phyloP scores from a whole-genome alignment of 2,113 vertebrate species.

The Asarcornis scutulata region DNA sequence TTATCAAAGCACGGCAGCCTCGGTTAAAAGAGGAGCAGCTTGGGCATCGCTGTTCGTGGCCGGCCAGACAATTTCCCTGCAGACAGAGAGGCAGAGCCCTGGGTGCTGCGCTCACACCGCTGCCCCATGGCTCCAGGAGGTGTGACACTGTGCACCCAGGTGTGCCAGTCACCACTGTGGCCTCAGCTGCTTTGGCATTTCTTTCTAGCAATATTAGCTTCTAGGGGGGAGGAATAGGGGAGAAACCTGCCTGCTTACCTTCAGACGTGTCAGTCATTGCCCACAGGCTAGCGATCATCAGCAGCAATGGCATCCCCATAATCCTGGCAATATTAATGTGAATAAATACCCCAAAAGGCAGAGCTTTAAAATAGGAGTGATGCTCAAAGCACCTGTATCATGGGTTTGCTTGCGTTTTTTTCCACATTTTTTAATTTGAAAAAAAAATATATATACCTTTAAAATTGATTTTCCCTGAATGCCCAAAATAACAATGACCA shows the following conservation, averaged over 20 bases:
- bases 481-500: background rate
- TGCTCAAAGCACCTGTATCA: background rate
- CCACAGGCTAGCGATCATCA: background rate
- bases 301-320: background rate
- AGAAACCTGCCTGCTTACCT: background rate
- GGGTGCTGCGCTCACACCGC: background rate
- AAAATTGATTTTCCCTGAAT: background rate
- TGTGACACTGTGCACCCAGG: background rate
- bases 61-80: rapidly evolving
- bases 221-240: background rate
- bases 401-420: background rate
- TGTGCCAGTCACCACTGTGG: background rate
- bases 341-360: background rate
- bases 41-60: background rate
- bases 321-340: background rate
- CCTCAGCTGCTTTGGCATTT: background rate
- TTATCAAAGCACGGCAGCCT: background rate
- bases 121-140: background rate
- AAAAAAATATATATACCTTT: background rate
- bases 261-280: background rate
- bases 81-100: background rate
- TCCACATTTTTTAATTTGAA: background rate
- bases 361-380: background rate
- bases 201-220: background rate
- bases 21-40: background rate